Percentiles rank a stretch among this genome's conserved stretches.
These are phyloP conservation scores for Synergus laeviventris DNA, from an alignment of 2,888 invertebrate genomes.

Conservation along the genomic window DNA sequence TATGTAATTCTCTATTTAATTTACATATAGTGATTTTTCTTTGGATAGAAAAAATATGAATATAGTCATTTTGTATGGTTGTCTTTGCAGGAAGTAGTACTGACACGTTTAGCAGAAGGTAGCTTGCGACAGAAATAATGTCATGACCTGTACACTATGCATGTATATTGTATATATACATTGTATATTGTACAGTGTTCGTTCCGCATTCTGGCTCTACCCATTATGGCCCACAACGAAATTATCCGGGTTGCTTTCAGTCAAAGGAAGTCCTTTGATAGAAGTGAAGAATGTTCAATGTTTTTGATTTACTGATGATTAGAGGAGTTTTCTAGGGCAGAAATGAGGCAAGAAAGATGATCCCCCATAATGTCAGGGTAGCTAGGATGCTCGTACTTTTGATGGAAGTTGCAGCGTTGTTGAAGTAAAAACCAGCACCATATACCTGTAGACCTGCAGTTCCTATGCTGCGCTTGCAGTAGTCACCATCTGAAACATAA, in stretches of 20 bases:
- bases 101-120: slow-evolving; percentile 33
- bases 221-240: slow-evolving; percentile 22
- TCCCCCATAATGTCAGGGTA: background rate
- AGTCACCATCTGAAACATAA: slow-evolving; percentile 82
- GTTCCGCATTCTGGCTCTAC: slow-evolving; percentile 46
- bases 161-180: no score
- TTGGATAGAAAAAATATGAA: slow-evolving; percentile 25
- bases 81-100: slow-evolving; percentile 39
- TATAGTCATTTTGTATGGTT: slow-evolving; percentile 13
- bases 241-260: background rate
- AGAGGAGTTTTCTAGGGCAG: background rate
- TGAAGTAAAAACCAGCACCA: slow-evolving; percentile 87
- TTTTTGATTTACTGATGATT: background rate
- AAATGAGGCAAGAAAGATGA: background rate
- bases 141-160: slow-evolving; percentile 38
- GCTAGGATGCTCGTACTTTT: background rate
- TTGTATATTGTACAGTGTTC: background rate
- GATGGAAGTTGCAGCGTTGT: slow-evolving; percentile 70
- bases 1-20: no score
- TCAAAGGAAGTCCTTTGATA: background rate
- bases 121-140: slow-evolving; percentile 50
- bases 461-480: slow-evolving; percentile 92
- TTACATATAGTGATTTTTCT: background rate
- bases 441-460: slow-evolving; percentile 91
- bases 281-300: background rate